These are phyloP conservation scores for Bombylius major DNA, from an alignment of 2,888 invertebrate genomes.

Conservation along the genomic window DNA sequence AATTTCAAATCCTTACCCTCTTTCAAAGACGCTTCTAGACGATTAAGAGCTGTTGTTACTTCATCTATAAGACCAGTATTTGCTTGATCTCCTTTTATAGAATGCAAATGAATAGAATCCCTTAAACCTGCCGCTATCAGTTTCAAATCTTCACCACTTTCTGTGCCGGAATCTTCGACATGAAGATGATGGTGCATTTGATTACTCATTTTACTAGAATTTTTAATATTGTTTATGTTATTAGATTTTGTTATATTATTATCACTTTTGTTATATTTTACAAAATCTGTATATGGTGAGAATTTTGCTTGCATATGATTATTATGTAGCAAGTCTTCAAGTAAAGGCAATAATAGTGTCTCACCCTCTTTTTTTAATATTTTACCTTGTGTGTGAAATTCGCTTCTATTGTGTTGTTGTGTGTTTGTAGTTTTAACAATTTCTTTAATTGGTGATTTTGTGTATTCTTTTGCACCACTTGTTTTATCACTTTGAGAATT, in stretches of 20 bases:
- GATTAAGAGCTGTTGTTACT: conserved; percentile 61
- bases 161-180: conserved; percentile 52
- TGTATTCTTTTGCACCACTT: neutral
- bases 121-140: conserved; percentile 40
- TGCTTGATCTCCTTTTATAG: conserved; percentile 23
- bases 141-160: conserved; percentile 56
- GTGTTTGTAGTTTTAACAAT: conserved; percentile 5
- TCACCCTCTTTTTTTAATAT: conserved; percentile 46
- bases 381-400: conserved; percentile 3
- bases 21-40: conserved; percentile 60
- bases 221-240: conserved; percentile 3
- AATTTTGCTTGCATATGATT: conserved; percentile 19
- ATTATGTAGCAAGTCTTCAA: conserved; percentile 49
- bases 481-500: conserved; percentile 8
- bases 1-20: conserved; percentile 39
- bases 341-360: conserved; percentile 57
- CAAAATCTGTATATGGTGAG: conserved; percentile 19
- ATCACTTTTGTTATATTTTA: conserved; percentile 17
- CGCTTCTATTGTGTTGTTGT: conserved; percentile 15
- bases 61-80: conserved; percentile 58
- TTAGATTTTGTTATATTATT: neutral
- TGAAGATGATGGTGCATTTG: conserved; percentile 19
- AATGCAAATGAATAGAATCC: conserved; percentile 41
- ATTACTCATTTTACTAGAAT: neutral
- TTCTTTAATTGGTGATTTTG: neutral